Conservation (phyloP, 1,140 invertebrate species). For the Eubasilissa regina region DNA sequence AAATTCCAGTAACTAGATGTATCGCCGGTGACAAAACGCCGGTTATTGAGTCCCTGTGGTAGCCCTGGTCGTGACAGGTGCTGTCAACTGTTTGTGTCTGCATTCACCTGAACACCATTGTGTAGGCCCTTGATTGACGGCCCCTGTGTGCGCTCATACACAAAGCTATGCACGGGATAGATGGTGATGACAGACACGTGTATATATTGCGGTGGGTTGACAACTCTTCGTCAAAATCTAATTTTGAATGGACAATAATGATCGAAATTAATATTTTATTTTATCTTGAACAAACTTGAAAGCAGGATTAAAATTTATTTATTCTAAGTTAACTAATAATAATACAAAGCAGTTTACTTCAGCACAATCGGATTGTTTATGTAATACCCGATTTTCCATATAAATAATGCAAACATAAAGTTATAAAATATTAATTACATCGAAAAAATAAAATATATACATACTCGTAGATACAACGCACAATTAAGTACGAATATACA, state of each 20-base stretch:
- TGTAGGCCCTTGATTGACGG: slow-evolving; percentile 6
- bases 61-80: slow-evolving; percentile 11
- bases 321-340: no score
- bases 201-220: background rate
- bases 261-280: background rate
- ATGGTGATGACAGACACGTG: background rate
- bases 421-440: no score
- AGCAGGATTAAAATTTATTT: no score
- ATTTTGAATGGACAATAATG: background rate
- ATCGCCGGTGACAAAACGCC: slow-evolving; percentile 45
- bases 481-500: no score
- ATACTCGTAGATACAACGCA: no score
- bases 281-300: background rate
- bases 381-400: no score
- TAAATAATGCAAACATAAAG: no score
- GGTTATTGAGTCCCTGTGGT: slow-evolving; percentile 12
- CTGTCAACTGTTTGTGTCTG: slow-evolving; percentile 35
- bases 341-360: no score
- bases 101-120: slow-evolving; percentile 40
- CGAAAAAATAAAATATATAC: no score
- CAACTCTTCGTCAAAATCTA: background rate
- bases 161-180: no score
- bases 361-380: no score
- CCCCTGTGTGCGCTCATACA: background rate
- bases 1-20: background rate